These are phyloP conservation scores for Marmota monax DNA, from an alignment of 2,113 vertebrate species.

Conservation along the genomic window DNA sequence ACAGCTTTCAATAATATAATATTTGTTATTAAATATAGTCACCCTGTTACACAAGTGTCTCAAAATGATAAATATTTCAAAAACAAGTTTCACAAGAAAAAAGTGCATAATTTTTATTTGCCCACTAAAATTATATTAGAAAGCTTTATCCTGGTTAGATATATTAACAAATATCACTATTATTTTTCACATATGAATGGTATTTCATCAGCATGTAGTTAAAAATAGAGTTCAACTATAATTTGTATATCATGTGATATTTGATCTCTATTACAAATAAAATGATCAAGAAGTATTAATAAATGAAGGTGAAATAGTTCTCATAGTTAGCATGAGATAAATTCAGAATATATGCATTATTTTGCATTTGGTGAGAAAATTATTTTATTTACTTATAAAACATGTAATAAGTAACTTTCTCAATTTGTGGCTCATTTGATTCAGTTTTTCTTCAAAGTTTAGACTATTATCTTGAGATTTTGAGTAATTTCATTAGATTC, in stretches of 20 bases:
- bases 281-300: background rate
- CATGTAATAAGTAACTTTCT: background rate
- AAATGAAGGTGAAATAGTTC: background rate
- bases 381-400: background rate
- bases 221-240: background rate
- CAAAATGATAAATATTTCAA: background rate
- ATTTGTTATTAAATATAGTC: background rate
- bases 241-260: background rate
- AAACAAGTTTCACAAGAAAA: background rate
- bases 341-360: background rate
- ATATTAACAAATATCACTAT: constrained; percentile 14
- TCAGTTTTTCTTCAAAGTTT: background rate
- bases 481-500: background rate
- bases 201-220: background rate
- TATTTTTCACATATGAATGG: background rate
- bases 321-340: background rate
- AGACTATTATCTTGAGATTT: background rate
- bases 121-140: background rate
- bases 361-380: background rate
- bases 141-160: background rate
- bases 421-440: background rate
- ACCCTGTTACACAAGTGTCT: background rate
- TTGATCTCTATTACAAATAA: background rate
- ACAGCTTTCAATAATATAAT: background rate
- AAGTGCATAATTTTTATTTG: background rate